Conservation (phyloP, 2,888 invertebrate species). For the Ophioninae sp. region DNA sequence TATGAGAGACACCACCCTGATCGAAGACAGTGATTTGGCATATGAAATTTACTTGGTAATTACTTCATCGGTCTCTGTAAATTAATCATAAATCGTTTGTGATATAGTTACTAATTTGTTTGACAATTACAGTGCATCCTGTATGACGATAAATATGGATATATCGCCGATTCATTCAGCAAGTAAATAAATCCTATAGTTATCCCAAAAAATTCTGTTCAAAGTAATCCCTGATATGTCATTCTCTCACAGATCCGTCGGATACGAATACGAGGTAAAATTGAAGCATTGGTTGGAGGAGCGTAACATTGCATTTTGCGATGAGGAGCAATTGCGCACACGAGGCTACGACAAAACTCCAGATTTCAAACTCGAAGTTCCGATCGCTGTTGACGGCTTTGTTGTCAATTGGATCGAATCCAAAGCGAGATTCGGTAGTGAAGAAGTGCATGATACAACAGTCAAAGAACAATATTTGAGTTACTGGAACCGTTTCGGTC, state of each 20-base stretch:
- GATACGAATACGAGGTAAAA: conserved; percentile 92
- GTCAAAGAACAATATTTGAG: conserved; percentile 92
- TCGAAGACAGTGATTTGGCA: conserved; percentile 87
- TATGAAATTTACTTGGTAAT: conserved; percentile 89
- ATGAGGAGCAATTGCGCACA: conserved; percentile 90
- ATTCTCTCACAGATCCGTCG: conserved; percentile 84
- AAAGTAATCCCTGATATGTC: not conserved
- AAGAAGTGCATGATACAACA: conserved; percentile 90
- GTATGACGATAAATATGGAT: conserved; percentile 93
- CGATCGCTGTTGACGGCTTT: conserved; percentile 91
- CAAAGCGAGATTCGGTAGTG: conserved; percentile 96
- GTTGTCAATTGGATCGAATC: conserved; percentile 98
- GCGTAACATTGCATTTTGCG: conserved; percentile 85
- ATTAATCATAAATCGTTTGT: conserved; percentile 32
- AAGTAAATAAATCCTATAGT: conserved; percentile 81
- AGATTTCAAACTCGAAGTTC: conserved; percentile 94
- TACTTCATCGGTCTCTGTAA: conserved; percentile 43
- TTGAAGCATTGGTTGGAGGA: conserved; percentile 85
- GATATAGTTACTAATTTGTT: conserved; percentile 31
- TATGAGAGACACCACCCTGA: conserved; percentile 88
- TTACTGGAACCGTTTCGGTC: conserved; percentile 97
- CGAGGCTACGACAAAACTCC: conserved; percentile 97
- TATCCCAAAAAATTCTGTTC: not conserved
- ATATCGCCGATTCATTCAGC: conserved; percentile 89
- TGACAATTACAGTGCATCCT: conserved; percentile 86